A percentile compares a stretch with the other conserved stretches of the same genome.
These are phyloP conservation scores for Leptinotarsa undecemlineata DNA, from an alignment of 1,140 invertebrate genomes.

Conservation along the genomic window DNA sequence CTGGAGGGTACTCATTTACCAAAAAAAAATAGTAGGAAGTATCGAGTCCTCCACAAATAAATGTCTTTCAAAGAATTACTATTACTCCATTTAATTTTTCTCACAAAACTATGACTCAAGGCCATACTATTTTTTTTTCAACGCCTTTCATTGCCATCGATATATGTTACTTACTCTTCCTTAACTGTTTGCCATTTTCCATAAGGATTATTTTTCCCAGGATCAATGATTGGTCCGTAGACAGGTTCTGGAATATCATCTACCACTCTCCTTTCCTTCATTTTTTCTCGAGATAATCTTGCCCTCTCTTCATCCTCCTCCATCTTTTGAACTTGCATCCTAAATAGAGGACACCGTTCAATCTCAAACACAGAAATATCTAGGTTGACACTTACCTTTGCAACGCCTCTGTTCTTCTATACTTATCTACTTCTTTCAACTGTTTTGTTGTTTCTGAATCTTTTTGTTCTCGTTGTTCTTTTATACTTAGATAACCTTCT, in stretches of 20 bases:
- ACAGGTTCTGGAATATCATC: slow-evolving; percentile 46
- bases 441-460: slow-evolving; percentile 56
- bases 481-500: slow-evolving; percentile 66
- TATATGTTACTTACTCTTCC: slow-evolving; percentile 39
- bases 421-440: slow-evolving; percentile 60
- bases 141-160: not conserved
- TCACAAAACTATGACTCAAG: not conserved
- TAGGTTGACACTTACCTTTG: slow-evolving; percentile 32
- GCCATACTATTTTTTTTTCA: too few species aligned
- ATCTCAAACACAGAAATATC: not conserved
- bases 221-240: slow-evolving; percentile 56
- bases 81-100: not conserved
- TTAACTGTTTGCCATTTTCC: slow-evolving; percentile 67
- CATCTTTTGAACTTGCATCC: slow-evolving; percentile 53
- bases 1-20: too few species aligned
- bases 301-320: slow-evolving; percentile 56
- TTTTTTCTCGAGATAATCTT: slow-evolving; percentile 46
- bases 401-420: slow-evolving; percentile 54
- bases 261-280: slow-evolving; percentile 49
- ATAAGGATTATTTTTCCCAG: slow-evolving; percentile 64
- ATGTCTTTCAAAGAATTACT: not conserved
- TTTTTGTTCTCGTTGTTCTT: slow-evolving; percentile 62
- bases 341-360: not conserved
- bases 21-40: not conserved
- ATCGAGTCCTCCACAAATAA: not conserved